phyloP scores from a whole-genome alignment of 2,113 vertebrate species.

The Corythoichthys intestinalis region DNA sequence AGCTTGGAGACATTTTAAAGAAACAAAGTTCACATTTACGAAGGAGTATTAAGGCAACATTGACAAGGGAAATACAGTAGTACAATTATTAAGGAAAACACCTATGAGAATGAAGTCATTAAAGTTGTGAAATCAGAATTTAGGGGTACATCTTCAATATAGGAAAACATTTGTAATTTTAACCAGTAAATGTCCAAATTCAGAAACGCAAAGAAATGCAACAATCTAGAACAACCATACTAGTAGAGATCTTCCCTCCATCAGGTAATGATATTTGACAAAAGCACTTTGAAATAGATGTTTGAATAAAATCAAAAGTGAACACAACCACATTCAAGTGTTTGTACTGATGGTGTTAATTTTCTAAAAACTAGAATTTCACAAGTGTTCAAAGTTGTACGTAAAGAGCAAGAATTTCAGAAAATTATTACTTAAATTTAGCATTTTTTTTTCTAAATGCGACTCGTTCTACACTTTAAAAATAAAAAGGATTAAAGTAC shows the following conservation, averaged over 20 bases:
- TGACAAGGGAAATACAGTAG: not conserved
- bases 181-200: not conserved
- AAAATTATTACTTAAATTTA: no score
- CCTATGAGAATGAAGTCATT: not conserved
- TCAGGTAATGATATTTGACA: not conserved
- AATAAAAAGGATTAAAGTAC: not conserved
- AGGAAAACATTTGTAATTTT: not conserved
- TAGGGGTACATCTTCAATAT: not conserved
- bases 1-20: constrained; percentile 2
- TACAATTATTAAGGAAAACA: not conserved
- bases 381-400: not conserved
- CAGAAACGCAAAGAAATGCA: not conserved
- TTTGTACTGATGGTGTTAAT: not conserved
- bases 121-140: not conserved
- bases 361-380: not conserved
- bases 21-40: constrained; percentile 6
- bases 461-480: no score
- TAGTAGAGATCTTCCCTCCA: not conserved
- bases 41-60: not conserved
- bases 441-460: no score
- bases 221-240: not conserved
- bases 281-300: not conserved
- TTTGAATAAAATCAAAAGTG: not conserved
- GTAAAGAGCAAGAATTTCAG: no score
- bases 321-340: not conserved